These are phyloP conservation scores for Mesorhabditis belari DNA, from an alignment of 2,888 invertebrate genomes.

Conservation along the genomic window DNA sequence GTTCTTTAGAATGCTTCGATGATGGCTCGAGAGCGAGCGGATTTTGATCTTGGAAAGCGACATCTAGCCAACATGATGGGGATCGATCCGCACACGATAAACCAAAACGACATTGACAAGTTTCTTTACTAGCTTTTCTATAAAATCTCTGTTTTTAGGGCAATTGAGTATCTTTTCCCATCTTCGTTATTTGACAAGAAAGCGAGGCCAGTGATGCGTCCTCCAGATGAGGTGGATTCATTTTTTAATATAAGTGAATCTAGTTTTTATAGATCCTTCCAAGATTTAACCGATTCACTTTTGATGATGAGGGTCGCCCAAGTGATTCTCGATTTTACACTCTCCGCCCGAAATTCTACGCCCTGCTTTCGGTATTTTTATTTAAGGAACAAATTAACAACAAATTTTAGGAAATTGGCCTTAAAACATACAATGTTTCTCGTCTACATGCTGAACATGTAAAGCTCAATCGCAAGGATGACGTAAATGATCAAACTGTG, in stretches of 20 bases:
- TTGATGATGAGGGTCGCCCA: slow-evolving; percentile 73
- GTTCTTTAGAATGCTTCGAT: slow-evolving; percentile 11
- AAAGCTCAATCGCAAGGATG: slow-evolving; percentile 8
- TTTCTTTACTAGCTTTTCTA: slow-evolving; percentile 12
- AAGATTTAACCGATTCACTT: slow-evolving; percentile 37
- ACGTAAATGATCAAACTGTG: slow-evolving; percentile 17
- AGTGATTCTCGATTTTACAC: slow-evolving; percentile 87
- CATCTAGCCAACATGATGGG: slow-evolving; percentile 99
- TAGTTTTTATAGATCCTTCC: background rate
- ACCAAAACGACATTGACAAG: slow-evolving; percentile 76
- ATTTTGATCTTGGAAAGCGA: slow-evolving; percentile 83
- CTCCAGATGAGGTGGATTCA: slow-evolving; percentile 71
- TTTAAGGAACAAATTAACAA: background rate
- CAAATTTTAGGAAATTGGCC: slow-evolving; percentile 33
- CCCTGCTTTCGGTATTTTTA: slow-evolving; percentile 68
- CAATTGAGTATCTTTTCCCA: slow-evolving; percentile 89
- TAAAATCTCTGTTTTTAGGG: slow-evolving; percentile 59
- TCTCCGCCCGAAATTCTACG: slow-evolving; percentile 75
- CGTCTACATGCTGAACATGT: slow-evolving; percentile 32
- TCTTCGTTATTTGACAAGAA: slow-evolving; percentile 78
- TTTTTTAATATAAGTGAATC: slow-evolving; percentile 10
- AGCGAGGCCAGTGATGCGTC: slow-evolving; percentile 82
- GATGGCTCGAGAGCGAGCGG: slow-evolving; percentile 55
- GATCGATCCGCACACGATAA: slow-evolving; percentile 74
- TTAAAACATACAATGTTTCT: slow-evolving; percentile 30